Evolutionary conservation across 2,113 vertebrate species (phyloP), one percentile per base, ranked within the genome.

Genomic region (Mustela lutreola): DNA sequence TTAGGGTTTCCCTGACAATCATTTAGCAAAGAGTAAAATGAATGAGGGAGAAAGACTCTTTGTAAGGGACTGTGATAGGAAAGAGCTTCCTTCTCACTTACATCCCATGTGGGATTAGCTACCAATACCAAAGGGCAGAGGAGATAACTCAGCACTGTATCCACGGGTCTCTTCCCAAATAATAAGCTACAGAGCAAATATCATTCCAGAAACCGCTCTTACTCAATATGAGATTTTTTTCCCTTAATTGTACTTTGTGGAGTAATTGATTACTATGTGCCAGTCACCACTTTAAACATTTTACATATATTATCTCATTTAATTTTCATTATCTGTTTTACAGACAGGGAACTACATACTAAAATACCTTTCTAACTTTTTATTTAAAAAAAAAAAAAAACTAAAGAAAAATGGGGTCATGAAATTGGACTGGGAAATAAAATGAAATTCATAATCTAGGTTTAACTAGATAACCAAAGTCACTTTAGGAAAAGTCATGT

Each of bases 291-390:
- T 94, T 53, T 24, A 91, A 93, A 94, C 58, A 91, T 60, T 94
- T 84, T 71, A 73, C 18, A 71, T 70, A 56, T 22, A 56, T 78
- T 22, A 70, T 36, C 19, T 87, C 39, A 81, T 36, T 94, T 86
- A 82, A 93, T 67, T 86, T 91, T 85, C 19, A 92, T 92, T 80
- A 36, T 78, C 28, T 76, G 10, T 48, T 95, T 97, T 63, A 95
- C 2, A 93, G 33, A 36, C 26, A 93, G 56, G 26, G 14, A 93
- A 65, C 15, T 81, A 4, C 39, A 15, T 76, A 53, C 6, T 39
- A 60, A 78, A 95, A 63, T 45, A 56, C 5, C 33, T 65, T 90
- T 53, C 39, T 10, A 97, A 56, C 24, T 42, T 88, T 93, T 73
- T n/a, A 91, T 12, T 45, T 9, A 9, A 58, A 82, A 70, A 87